Percentiles rank a stretch among this genome's conserved stretches.
These are phyloP conservation scores for Atherinomorus stipes DNA, from an alignment of 2,113 vertebrate species.

Conservation along the genomic window DNA sequence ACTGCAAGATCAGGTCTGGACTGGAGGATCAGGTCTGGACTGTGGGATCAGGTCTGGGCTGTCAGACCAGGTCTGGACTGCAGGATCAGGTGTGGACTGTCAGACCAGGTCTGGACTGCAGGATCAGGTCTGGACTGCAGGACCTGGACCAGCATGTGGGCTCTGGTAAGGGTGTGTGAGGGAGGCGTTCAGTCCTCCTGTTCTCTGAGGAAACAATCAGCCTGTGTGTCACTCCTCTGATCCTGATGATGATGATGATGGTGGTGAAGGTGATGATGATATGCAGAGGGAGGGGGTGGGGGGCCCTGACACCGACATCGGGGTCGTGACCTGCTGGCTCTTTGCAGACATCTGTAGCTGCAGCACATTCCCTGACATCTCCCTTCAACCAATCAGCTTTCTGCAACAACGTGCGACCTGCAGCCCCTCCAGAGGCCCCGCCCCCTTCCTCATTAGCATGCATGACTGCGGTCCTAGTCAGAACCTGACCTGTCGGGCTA, in stretches of 20 bases:
- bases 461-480: slow-evolving; percentile 68
- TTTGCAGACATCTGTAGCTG: slow-evolving; percentile 72
- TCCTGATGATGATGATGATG: slow-evolving; percentile 15
- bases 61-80: too few relatives aligned
- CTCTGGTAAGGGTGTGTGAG: too few relatives aligned
- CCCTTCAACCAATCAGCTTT: slow-evolving; percentile 46
- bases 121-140: too few relatives aligned
- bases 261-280: slow-evolving; percentile 19
- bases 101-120: too few relatives aligned
- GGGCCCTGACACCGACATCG: slow-evolving; percentile 37
- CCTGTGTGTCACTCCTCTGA: slow-evolving; percentile 10
- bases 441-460: slow-evolving; percentile 74
- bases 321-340: slow-evolving; percentile 64
- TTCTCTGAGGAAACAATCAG: slow-evolving; percentile 34
- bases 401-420: slow-evolving; percentile 57
- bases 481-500: slow-evolving; percentile 62
- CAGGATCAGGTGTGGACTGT: too few relatives aligned
- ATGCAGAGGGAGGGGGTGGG: slow-evolving; percentile 18
- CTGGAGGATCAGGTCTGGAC: too few relatives aligned
- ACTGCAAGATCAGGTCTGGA: too few relatives aligned
- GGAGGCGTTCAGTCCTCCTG: too few relatives aligned
- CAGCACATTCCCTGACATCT: slow-evolving; percentile 53
- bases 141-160: too few relatives aligned
- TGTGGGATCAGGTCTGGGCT: too few relatives aligned
- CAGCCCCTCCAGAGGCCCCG: background rate